Base-by-base conservation (phyloP, 2,888 invertebrate species). In the Orthonychiurus folsomi region DNA sequence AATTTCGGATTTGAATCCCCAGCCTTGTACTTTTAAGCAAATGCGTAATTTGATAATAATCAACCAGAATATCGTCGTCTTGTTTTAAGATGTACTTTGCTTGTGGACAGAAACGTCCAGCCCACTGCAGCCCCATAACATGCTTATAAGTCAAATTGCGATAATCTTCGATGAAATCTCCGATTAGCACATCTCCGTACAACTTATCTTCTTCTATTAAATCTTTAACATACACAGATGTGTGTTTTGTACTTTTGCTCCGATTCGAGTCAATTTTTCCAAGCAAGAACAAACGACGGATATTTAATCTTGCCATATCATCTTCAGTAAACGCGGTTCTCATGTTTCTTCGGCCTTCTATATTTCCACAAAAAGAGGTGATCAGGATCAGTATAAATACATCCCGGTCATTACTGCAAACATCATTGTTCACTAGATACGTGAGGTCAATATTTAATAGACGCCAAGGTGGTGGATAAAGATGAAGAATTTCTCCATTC, bases 81-180 rank as follows among this genome's bases (percentile, higher is more conserved):
- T 87, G 84, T 81, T 91, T 91, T 28, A 89, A 80, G 27, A 89
- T 80, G 72, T 82, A 87, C 63, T 82, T 80, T 1, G 84, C 81
- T 15, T 80, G 77, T 1, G 73, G 74, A 73, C 89, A 90, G 72
- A 80, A 78, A n/a, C 78, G 78, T 0, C 81, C 78, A 0, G 83
- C 85, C 89, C 89, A 91, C 71, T 83, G 82, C 48, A 90, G 76
- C 0, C 89, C 89, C 88, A 89, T 89, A 0, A 87, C 76, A 74
- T 90, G 89, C 77, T 90, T 90, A 72, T 85, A 85, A 2, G 88
- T 89, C n/a, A 90, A 77, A 76, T 90, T 89, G 73, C 83, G 81
- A 73, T 90, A 90, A 55, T 86, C 84, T 78, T 90, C 90, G 1
- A 79, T 63, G 74, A 90, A 90, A 72, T 84, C 84, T 3, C 89